Percentiles rank a stretch among this genome's conserved stretches.
Evolutionary conservation across 2,888 invertebrate genomes (phyloP).

Genomic region (Priapulus caudatus): DNA sequence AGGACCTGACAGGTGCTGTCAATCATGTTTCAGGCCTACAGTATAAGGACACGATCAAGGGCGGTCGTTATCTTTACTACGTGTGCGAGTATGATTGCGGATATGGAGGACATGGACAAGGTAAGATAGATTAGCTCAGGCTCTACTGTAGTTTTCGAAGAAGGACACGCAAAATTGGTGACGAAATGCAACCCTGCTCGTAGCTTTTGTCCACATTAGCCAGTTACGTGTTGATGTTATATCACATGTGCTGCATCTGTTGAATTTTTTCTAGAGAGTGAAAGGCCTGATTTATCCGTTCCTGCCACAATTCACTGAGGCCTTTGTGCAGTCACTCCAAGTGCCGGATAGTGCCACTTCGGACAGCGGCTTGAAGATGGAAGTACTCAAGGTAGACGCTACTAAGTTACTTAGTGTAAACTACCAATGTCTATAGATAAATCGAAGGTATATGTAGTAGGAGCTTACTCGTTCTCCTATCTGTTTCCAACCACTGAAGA

Average conservation of each 20-base stretch:
- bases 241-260: too few species aligned
- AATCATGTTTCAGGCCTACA: slow-evolving; percentile 45
- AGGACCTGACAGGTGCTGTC: too few species aligned
- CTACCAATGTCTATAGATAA: too few species aligned
- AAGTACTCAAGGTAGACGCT: slow-evolving; percentile 47
- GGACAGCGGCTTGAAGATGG: slow-evolving; percentile 52
- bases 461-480: too few species aligned
- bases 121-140: slow-evolving; percentile 20
- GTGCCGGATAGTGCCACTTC: slow-evolving; percentile 45
- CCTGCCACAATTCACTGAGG: slow-evolving; percentile 53
- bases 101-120: slow-evolving; percentile 45
- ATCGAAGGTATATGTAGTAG: too few species aligned
- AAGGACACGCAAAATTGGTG: not conserved
- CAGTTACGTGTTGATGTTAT: not conserved
- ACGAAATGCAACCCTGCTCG: slow-evolving; percentile 4
- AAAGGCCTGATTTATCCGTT: slow-evolving; percentile 51
- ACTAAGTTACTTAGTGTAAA: not conserved
- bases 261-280: too few species aligned
- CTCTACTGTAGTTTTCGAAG: slow-evolving; percentile 4
- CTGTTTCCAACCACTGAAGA: too few species aligned
- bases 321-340: slow-evolving; percentile 46
- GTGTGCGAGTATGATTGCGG: slow-evolving; percentile 46
- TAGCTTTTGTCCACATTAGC: not conserved
- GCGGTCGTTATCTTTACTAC: slow-evolving; percentile 56
- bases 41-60: slow-evolving; percentile 49